phyloP scores from a whole-genome alignment of 2,888 invertebrate genomes.

The Lottia gigantea region DNA sequence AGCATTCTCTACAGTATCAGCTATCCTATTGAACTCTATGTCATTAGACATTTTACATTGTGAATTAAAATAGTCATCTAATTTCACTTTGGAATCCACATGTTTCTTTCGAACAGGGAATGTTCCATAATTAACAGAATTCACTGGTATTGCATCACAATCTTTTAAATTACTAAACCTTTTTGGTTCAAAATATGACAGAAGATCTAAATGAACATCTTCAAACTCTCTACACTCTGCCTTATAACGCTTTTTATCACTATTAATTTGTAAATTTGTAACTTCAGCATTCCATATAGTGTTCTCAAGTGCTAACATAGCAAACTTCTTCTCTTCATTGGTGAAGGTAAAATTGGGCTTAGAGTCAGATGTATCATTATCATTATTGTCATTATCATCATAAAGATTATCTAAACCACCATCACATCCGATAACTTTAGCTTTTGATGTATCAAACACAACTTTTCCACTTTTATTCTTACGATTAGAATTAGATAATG shows the following conservation, averaged over 20 bases:
- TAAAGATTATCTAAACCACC: constrained; percentile 54
- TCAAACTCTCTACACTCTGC: constrained; percentile 53
- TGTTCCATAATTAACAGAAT: constrained; percentile 39
- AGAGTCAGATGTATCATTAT: constrained; percentile 22
- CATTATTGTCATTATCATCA: constrained; percentile 37
- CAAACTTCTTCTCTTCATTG: constrained; percentile 57
- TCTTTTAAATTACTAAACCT: constrained; percentile 47
- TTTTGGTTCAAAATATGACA: constrained; percentile 38
- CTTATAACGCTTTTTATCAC: background rate
- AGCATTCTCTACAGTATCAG: constrained; percentile 17
- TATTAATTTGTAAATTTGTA: constrained; percentile 38
- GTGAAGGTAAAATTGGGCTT: constrained; percentile 42
- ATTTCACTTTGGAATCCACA: constrained; percentile 26
- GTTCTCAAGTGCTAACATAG: constrained; percentile 54
- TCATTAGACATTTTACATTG: constrained; percentile 17
- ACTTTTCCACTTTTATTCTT: constrained; percentile 31
- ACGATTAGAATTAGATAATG: background rate
- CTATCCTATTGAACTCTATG: constrained; percentile 25
- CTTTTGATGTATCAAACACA: constrained; percentile 40
- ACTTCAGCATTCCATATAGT: constrained; percentile 56
- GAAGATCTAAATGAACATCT: constrained; percentile 44
- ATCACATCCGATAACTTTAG: constrained; percentile 53
- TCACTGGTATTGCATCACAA: constrained; percentile 37
- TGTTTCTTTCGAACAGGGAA: constrained; percentile 48
- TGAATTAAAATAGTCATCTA: constrained; percentile 19